Conservation (phyloP, 1,140 invertebrate species). For the Drosophila cardini region DNA sequence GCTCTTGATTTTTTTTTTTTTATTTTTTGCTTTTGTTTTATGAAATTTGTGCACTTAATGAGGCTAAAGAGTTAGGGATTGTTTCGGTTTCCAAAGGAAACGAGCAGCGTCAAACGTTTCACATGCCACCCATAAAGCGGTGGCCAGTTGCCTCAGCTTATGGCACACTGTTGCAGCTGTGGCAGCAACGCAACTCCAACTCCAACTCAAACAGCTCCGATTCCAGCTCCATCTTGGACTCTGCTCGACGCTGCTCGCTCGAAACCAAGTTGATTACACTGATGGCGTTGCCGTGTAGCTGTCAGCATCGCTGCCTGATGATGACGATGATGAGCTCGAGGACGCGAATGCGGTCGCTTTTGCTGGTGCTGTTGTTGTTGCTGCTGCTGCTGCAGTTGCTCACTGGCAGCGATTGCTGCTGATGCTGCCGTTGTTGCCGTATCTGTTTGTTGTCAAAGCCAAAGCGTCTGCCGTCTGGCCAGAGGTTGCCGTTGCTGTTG, state of each 20-base stretch:
- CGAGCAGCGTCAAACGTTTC: constrained; percentile 42
- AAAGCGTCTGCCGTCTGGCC: constrained; percentile 20
- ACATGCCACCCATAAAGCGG: constrained; percentile 76
- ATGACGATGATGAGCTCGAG: constrained; percentile 80
- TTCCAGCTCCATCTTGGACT: not conserved
- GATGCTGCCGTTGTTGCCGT: constrained; percentile 56
- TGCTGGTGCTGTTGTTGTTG: no score
- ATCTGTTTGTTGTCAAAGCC: constrained; percentile 80
- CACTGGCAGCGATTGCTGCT: constrained; percentile 22
- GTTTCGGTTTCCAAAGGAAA: constrained; percentile 39
- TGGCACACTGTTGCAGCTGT: constrained; percentile 26
- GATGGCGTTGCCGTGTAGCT: constrained; percentile 82
- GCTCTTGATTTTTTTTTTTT: no score
- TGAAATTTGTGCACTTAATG: constrained; percentile 72
- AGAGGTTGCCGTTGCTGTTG: constrained; percentile 25
- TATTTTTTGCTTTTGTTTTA: constrained; percentile 42
- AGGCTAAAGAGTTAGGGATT: constrained; percentile 65
- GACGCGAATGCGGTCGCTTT: constrained; percentile 53
- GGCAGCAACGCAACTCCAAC: constrained; percentile 24
- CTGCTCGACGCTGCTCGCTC: constrained; percentile 33
- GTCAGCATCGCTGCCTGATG: constrained; percentile 80
- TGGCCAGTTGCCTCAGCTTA: constrained; percentile 4
- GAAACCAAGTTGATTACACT: constrained; percentile 81
- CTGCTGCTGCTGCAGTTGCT: constrained; percentile 50
- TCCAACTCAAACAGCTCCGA: constrained; percentile 15